Percentiles rank a stretch among this genome's conserved stretches.
Conservation (phyloP, 2,113 vertebrate genomes). For the Ranitomeya imitator region DNA sequence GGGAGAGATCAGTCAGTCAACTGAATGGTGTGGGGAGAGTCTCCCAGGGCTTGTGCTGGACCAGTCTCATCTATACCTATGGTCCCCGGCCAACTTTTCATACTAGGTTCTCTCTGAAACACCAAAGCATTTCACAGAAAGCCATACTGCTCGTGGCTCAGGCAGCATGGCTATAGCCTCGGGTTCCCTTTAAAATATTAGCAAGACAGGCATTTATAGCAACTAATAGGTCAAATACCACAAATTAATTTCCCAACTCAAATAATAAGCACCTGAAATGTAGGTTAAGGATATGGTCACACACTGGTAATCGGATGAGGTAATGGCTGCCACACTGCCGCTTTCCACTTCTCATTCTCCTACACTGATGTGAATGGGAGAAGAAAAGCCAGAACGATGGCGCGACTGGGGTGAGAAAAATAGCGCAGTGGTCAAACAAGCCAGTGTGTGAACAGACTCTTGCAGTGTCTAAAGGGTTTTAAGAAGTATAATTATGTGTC, state of each 20-base stretch:
- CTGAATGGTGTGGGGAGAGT: no score
- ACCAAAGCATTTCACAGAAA: no score
- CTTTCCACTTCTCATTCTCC: no score
- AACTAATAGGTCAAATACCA: not conserved
- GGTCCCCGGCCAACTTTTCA: no score
- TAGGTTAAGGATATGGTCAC: not conserved
- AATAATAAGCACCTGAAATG: not conserved
- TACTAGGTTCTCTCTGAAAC: no score
- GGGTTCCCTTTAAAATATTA: not conserved
- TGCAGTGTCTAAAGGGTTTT: not conserved
- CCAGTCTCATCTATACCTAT: no score
- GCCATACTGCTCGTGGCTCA: no score
- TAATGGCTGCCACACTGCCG: not conserved
- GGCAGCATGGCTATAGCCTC: no score
- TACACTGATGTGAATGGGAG: not conserved
- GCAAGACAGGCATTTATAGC: not conserved
- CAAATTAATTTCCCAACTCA: not conserved
- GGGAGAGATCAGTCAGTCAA: no score
- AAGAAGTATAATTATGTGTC: not conserved
- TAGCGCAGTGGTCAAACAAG: not conserved
- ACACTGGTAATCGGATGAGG: not conserved
- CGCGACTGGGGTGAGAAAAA: not conserved
- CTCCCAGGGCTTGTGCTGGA: no score
- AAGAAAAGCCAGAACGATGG: not conserved
- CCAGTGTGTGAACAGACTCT: not conserved